Evolutionary conservation across 2,888 invertebrate genomes (phyloP).

Genomic region (Nymphalis urticae): DNA sequence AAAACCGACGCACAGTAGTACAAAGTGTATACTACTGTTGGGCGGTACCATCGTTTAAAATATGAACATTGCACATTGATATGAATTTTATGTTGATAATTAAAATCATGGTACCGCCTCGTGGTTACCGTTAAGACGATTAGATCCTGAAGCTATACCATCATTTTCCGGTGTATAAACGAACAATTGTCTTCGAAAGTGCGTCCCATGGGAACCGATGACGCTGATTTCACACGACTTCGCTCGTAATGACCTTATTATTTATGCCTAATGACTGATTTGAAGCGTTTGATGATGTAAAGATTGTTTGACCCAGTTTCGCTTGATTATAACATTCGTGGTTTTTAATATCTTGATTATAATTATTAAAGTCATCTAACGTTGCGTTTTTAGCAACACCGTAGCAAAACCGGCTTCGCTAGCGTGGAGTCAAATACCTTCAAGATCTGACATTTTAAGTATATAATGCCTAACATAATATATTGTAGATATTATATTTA

Average conservation of each 20-base stretch:
- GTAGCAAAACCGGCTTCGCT: no score
- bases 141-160: constrained; percentile 4
- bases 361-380: not conserved
- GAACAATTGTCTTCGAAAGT: constrained; percentile 45
- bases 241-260: constrained; percentile 36
- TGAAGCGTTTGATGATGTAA: constrained; percentile 25
- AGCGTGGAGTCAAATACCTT: no score
- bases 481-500: no score
- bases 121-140: not conserved
- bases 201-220: constrained; percentile 43
- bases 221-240: constrained; percentile 41
- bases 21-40: no score
- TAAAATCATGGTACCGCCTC: not conserved
- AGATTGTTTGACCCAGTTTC: not conserved
- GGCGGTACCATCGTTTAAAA: no score
- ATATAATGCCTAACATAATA: no score
- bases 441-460: no score
- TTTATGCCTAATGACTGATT: constrained; percentile 35
- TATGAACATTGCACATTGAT: no score
- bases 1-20: no score
- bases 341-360: not conserved
- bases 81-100: no score
- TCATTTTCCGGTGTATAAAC: constrained; percentile 32
- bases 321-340: not conserved
- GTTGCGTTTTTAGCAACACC: no score